phyloP scores from a whole-genome alignment of 1,140 invertebrate species.

The Drosophila leontia region DNA sequence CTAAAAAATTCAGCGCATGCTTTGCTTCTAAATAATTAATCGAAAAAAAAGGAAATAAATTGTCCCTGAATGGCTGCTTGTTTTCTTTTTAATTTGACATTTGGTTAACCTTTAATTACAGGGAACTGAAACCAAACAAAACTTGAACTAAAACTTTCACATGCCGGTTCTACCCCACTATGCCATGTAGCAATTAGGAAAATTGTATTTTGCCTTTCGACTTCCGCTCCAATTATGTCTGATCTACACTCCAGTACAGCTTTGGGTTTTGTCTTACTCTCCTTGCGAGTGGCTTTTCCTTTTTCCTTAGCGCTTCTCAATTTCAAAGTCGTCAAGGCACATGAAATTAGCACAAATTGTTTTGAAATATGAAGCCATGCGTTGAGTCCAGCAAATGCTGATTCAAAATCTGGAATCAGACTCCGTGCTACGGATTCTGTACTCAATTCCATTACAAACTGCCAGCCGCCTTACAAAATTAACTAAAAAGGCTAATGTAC shows the following conservation, averaged over 20 bases:
- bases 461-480: constrained; percentile 54
- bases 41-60: too few species aligned
- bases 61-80: background rate
- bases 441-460: constrained; percentile 19
- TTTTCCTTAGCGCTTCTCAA: background rate
- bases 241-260: constrained; percentile 14
- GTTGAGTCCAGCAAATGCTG: constrained; percentile 27
- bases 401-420: constrained; percentile 26
- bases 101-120: constrained; percentile 3
- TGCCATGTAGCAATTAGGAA: background rate
- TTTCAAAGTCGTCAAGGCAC: constrained; percentile 30
- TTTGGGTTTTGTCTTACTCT: background rate
- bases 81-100: constrained; percentile 8
- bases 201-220: background rate
- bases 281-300: background rate
- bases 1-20: background rate
- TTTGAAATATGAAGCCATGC: constrained; percentile 45
- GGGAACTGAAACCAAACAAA: constrained; percentile 10
- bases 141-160: background rate
- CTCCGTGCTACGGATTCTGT: background rate
- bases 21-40: constrained; percentile 4
- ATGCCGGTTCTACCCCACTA: background rate
- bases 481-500: constrained; percentile 53
- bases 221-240: constrained; percentile 5
- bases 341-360: constrained; percentile 50